Evolutionary conservation across 2,888 invertebrate species (phyloP).

Genomic region (Leistus spinibarbis): DNA sequence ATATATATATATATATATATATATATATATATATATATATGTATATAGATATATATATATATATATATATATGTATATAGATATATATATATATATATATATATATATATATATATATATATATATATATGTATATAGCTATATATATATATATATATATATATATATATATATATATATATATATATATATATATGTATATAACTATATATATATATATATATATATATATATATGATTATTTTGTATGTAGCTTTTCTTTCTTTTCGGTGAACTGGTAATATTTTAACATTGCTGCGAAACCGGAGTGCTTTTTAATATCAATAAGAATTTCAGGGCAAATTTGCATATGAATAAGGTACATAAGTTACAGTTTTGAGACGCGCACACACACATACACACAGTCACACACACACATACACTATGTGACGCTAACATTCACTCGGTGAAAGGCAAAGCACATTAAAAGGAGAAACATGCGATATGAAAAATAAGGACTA

Average conservation of each 20-base stretch:
- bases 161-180: neutral
- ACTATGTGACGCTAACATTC: neutral
- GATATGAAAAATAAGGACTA: conserved; percentile 31
- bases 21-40: neutral
- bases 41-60: neutral
- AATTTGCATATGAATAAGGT: conserved; percentile 52
- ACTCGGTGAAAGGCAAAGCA: conserved; percentile 16
- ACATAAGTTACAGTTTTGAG: conserved; percentile 45
- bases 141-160: neutral
- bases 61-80: neutral
- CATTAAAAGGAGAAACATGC: conserved; percentile 35
- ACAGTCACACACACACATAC: neutral
- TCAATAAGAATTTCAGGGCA: conserved; percentile 50
- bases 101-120: neutral
- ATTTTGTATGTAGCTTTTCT: neutral
- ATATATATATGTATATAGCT: neutral
- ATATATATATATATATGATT: neutral
- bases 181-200: neutral
- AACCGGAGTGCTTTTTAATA: conserved; percentile 47
- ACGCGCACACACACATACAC: conserved; percentile 6
- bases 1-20: neutral
- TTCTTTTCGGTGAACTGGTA: neutral
- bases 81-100: neutral
- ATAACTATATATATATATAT: neutral
- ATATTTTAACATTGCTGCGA: neutral